Conservation (phyloP, 2,113 vertebrate species). For the Ploceus nigricollis region DNA sequence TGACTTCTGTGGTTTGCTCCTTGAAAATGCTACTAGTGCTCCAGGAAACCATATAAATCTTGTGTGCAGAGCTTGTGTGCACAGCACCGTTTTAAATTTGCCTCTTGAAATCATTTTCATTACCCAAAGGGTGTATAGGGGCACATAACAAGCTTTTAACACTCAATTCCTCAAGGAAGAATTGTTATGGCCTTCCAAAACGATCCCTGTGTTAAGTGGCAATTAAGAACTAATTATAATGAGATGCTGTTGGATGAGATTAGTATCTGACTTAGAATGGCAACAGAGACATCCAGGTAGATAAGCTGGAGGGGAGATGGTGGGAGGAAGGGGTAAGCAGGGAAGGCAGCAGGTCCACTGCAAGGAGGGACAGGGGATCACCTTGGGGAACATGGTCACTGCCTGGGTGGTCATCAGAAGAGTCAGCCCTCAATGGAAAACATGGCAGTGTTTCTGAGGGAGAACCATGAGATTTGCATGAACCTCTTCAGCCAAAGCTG, state of each 20-base stretch:
- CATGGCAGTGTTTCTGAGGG: not conserved
- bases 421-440: not conserved
- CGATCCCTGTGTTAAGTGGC: slow-evolving; percentile 3
- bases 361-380: not conserved
- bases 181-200: not conserved
- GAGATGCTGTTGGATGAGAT: slow-evolving; percentile 10
- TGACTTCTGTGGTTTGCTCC: not conserved
- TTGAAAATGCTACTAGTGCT: not conserved
- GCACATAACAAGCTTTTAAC: not conserved
- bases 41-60: not conserved
- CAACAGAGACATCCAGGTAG: not conserved
- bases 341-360: not conserved
- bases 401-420: not conserved
- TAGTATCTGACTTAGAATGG: not conserved
- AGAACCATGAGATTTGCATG: not conserved
- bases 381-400: not conserved
- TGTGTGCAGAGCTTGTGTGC: not conserved
- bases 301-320: not conserved
- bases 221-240: slow-evolving; percentile 33
- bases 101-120: not conserved
- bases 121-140: not conserved
- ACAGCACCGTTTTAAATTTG: not conserved
- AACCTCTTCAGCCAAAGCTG: not conserved
- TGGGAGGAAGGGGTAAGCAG: not conserved
- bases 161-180: not conserved